These are phyloP conservation scores for Nephrotoma appendiculata DNA, from an alignment of 2,888 invertebrate species.

Conservation along the genomic window DNA sequence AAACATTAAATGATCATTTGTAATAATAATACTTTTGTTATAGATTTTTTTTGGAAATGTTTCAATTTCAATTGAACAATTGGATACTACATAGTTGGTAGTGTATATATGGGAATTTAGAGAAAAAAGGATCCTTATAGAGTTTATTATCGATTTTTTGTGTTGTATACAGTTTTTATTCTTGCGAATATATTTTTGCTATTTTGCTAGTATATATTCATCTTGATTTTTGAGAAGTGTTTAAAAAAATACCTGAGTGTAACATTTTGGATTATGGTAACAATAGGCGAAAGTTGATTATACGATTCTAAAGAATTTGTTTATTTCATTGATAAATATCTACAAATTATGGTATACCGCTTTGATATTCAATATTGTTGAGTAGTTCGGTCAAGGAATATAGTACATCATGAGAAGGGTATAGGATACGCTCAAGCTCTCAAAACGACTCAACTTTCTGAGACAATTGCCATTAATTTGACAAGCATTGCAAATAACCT, in stretches of 20 bases:
- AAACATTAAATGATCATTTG: conserved; percentile 3
- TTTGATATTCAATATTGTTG: too few relatives aligned
- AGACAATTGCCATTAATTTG: too few relatives aligned
- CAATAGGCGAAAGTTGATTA: too few relatives aligned
- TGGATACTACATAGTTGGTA: not conserved
- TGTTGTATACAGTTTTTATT: not conserved
- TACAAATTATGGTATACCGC: too few relatives aligned
- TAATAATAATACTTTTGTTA: not conserved
- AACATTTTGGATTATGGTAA: not conserved
- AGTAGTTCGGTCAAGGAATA: too few relatives aligned
- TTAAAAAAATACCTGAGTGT: not conserved
- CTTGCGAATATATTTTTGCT: not conserved
- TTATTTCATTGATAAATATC: too few relatives aligned
- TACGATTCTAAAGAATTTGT: too few relatives aligned
- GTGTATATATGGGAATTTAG: not conserved
- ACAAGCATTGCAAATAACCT: too few relatives aligned
- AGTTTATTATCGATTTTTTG: not conserved
- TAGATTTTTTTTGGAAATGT: not conserved
- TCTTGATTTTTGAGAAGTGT: not conserved
- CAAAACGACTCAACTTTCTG: too few relatives aligned
- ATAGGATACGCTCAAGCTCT: too few relatives aligned
- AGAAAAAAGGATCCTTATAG: not conserved
- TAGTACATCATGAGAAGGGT: too few relatives aligned
- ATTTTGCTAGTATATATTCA: not conserved
- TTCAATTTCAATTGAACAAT: not conserved